Evolutionary conservation across 92 coral and sea anemone species (phyloP), one percentile per base, ranked within the genome.

Genomic region (Anthopleura xanthogrammica): DNA sequence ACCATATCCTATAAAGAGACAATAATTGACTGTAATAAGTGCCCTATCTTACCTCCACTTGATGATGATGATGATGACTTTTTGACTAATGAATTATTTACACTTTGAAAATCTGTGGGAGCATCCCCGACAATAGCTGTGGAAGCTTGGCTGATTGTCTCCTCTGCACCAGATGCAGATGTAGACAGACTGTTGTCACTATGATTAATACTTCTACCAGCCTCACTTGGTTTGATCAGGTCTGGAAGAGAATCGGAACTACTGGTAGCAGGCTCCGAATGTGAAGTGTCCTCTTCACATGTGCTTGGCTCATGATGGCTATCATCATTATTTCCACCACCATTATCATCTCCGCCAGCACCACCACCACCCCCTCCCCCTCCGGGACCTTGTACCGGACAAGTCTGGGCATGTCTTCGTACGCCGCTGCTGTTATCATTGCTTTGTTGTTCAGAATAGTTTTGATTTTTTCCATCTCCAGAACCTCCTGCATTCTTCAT

Each of bases 141-240:
- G 20, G 93, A 94, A 7, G 95, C 98, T 23, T 94, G 89, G 78
- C 95, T 91, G 12, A 86, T 72, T 52, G 83, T 79, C 65, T 42
- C 77, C 40, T 17, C 80, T 1, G 66, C 74, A 42, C 73, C 75
- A 8, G 88, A 24, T 17, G 24, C 56, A 41, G 43, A 11, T 20
- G 22, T 16, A 78, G 66, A 20, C 36, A 29, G 5, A 71, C 78
- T 56, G 50, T n/a, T 64, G 72, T 56, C 85, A 17, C 46, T 52
- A 4, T 22, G 16, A 7, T 12, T 14, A 71, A 9, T 50, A 16
- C 20, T 22, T 73, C 20, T 24, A 60, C 19, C 65, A 50, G 62
- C 40, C 5, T 10, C 24, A 41, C 56, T 16, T 40, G 83, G 87
- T 16, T 87, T 87, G 29, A 88, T 58, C 12, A 91, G 68, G 1